Evolutionary conservation across 64 coral and sea anemone species (phyloP), one percentile per base, ranked within the genome.

Genomic region (Montipora efflorescens): DNA sequence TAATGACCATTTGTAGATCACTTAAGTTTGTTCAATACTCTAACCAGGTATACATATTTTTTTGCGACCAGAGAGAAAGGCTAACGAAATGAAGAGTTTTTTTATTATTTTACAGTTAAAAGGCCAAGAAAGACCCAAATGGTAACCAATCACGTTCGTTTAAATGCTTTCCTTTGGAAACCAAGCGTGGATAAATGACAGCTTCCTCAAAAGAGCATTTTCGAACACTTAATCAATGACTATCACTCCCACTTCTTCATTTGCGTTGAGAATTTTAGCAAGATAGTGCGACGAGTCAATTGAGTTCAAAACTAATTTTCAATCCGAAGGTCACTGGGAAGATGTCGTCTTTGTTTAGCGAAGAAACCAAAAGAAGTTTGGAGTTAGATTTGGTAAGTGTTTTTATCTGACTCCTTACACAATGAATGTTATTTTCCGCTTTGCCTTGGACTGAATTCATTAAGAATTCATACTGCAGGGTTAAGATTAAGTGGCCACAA

Each of bases 171-270:
- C 68, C 21, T 72, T 51, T 57, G 76, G 18, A 86, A 71, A 8
- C 66, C 82, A 86, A 86, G 82, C 82, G 82, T 86, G 82, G 43
- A 86, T 86, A 86, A 86, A 50, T 86, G 82, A 86, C 82, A 86
- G 82, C 13, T 86, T 71, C 46, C 62, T 86, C 64, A 86, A 86
- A 86, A 71, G 82, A 73, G 66, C 66, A 49, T 86, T 86, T 86
- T 50, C 45, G 82, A 86, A 86, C 82, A 50, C 70, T 70, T 47
- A 85, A 49, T 85, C 62, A 85, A 85, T 59, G 82, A 45, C 62
- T 59, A 15, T 86, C 16, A 48, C 18, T 47, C 74, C 47, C 46
- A 46, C 14, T 48, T 77, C 4, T 45, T 77, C 9, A 48, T n/a
- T 48, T 48, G 66, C 67, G 19, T 86, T 49, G 43, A 36, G 67